Evolutionary conservation across 2,888 invertebrate species (phyloP).

Genomic region (Pandemis cinnamomeana): DNA sequence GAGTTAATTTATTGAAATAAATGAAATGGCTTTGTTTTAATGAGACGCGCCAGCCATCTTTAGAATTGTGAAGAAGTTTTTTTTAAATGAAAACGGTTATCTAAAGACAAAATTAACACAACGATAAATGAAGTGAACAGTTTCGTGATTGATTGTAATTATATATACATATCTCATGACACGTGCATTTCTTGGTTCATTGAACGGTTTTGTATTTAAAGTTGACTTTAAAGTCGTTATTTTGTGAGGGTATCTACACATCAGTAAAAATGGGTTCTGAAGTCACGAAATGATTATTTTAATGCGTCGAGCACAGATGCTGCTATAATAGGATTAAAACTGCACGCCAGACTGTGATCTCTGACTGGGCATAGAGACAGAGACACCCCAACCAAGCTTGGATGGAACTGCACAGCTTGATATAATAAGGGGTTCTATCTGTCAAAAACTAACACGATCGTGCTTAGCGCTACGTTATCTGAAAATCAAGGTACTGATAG

Average conservation of each 20-base stretch:
- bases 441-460: too few relatives aligned
- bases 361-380: conserved; percentile 19
- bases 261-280: background rate
- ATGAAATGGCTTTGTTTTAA: conserved; percentile 37
- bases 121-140: background rate
- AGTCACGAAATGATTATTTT: conserved; percentile 15
- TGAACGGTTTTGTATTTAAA: too few relatives aligned
- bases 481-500: too few relatives aligned
- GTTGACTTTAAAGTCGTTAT: background rate
- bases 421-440: background rate
- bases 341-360: conserved; percentile 28
- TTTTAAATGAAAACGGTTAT: background rate
- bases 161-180: background rate
- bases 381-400: conserved; percentile 32
- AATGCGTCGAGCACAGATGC: conserved; percentile 27
- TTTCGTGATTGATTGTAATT: background rate
- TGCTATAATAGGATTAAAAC: conserved; percentile 33
- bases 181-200: too few relatives aligned
- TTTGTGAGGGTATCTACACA: background rate
- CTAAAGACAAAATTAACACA: background rate
- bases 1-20: conserved; percentile 40
- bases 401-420: conserved; percentile 29
- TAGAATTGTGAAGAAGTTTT: conserved; percentile 4
- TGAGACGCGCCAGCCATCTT: conserved; percentile 12
- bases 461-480: too few relatives aligned